Evolutionary conservation across 2,113 vertebrate genomes (phyloP).

Genomic region (Gobio gobio): DNA sequence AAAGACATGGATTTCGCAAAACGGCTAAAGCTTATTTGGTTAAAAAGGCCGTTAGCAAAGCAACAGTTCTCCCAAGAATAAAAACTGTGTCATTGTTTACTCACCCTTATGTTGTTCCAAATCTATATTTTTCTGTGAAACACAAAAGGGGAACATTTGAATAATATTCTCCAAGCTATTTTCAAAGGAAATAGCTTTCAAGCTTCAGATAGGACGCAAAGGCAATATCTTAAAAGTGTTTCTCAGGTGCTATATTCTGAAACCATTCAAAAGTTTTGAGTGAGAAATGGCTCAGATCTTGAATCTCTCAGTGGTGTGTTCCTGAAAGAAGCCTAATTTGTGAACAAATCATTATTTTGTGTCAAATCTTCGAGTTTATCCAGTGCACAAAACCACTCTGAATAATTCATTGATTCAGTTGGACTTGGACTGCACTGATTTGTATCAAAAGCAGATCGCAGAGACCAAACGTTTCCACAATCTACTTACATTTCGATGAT

Average conservation of each 20-base stretch:
- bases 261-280: not conserved
- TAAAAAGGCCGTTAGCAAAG: not conserved
- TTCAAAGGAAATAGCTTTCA: not conserved
- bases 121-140: not conserved
- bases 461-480: not conserved
- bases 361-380: not conserved
- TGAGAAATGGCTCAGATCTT: not conserved
- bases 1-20: not conserved
- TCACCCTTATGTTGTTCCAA: not conserved
- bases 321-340: not conserved
- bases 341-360: not conserved
- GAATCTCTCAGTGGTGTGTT: not conserved
- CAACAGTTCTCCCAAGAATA: not conserved
- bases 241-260: not conserved
- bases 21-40: not conserved
- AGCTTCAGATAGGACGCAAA: not conserved
- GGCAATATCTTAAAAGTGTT: not conserved
- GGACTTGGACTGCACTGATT: not conserved
- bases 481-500: not conserved
- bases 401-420: not conserved
- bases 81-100: conserved; percentile 1
- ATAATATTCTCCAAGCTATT: not conserved
- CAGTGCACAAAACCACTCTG: not conserved
- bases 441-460: not conserved
- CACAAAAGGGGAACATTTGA: not conserved